Conservation (phyloP, 2,797 vertebrate species). For the Myotis daubentonii region DNA sequence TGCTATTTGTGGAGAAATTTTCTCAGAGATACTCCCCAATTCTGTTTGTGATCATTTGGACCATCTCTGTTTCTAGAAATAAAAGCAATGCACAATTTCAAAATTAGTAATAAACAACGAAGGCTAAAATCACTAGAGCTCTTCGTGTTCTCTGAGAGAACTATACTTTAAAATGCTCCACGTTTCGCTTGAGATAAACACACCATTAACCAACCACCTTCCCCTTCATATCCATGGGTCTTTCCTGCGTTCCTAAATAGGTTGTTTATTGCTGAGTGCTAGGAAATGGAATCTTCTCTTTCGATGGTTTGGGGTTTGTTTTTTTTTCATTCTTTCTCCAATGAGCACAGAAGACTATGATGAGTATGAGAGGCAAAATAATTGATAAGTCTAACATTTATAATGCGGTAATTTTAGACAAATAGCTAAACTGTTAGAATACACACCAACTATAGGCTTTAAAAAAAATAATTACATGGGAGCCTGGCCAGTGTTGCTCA, state of each 20-base stretch:
- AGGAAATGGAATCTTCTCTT: background rate
- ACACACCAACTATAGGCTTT: background rate
- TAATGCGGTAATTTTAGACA: background rate
- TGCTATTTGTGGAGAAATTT: background rate
- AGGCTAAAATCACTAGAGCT: background rate
- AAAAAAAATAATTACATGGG: background rate
- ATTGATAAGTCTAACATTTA: background rate
- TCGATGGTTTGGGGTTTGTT: background rate
- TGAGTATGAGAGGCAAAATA: background rate
- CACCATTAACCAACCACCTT: background rate
- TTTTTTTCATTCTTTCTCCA: background rate
- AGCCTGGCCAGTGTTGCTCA: no score
- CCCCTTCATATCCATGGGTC: background rate
- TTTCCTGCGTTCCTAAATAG: background rate
- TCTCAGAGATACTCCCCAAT: background rate
- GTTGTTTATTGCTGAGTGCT: background rate
- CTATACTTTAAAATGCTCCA: background rate
- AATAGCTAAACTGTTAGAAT: background rate
- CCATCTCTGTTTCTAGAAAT: slow-evolving; percentile 24
- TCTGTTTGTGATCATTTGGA: slow-evolving; percentile 13
- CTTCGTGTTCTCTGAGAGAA: background rate
- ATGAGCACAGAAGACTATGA: background rate
- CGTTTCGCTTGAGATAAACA: background rate
- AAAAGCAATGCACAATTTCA: slow-evolving; percentile 4
- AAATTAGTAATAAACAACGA: background rate